Base-by-base conservation (phyloP, 2,113 vertebrate genomes). In the Phyllostomus hastatus region DNA sequence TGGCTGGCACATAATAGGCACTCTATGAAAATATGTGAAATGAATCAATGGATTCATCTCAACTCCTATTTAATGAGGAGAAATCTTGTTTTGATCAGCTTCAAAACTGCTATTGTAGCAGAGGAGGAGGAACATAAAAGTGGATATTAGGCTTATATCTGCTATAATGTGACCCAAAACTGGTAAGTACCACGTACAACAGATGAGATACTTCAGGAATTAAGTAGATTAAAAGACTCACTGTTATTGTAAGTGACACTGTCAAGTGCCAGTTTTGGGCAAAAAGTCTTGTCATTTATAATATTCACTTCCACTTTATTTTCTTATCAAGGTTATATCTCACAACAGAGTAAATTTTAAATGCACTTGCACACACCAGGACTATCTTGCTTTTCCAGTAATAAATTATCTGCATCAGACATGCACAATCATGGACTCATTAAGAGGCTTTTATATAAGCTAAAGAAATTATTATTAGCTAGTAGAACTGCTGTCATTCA, bases 351-450 rank as follows among this genome's bases (percentile, higher is more conserved):
- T 41, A 95, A 85, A 95, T 76, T 95, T 97, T 94, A 92, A 84
- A 76, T 50, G 43, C 3, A 54, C 5, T 64, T 86, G 41, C n/a
- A 83, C 20, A 88, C 54, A 64, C 46, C 10, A 69, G 17, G 24
- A 66, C 78, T 64, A 43, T 95, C 61, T 89, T 91, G 22, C 9
- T 81, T 93, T 96, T 88, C 87, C 95, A 92, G 50, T 66, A 88
- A 92, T 95, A 86, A 87, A 94, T 97, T 88, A 94, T 89, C 52
- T 90, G 38, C 7, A 90, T 87, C 80, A 87, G 67, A 94, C 92
- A 92, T 52, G 67, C 59, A 87, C 10, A 82, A 70, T 92, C 41
- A 38, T 28, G 59, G 69, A 92, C 95, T 61, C 0, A 82, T 83
- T 72, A 92, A 66, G 11, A 79, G 50, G 46, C 50, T 92, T 93